These are phyloP conservation scores for Myripristis murdjan DNA, from an alignment of 2,797 vertebrate genomes.

Conservation along the genomic window DNA sequence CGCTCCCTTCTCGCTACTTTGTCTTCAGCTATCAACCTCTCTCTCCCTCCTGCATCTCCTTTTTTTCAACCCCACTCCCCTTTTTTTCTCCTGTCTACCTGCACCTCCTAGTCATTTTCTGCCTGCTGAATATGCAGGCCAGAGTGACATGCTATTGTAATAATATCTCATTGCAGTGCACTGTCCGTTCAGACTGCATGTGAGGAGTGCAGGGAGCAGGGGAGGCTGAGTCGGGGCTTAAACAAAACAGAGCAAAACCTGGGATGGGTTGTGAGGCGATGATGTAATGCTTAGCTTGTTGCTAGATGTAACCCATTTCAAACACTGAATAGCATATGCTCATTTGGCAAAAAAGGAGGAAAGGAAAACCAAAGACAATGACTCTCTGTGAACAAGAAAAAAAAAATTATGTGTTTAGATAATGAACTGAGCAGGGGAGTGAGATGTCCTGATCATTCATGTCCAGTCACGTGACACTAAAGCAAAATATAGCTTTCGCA, in stretches of 20 bases:
- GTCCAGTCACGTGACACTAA: not conserved
- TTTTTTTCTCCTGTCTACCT: not conserved
- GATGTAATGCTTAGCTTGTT: conserved; percentile 1
- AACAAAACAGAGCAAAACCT: conserved; percentile 18
- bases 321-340: not conserved
- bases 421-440: not conserved
- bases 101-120: conserved; percentile 56
- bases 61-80: not conserved
- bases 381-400: not conserved
- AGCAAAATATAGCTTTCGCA: not conserved
- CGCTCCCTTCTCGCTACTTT: conserved; percentile 69
- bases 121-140: conserved; percentile 76
- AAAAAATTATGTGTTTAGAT: not conserved
- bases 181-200: conserved; percentile 48
- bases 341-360: not conserved
- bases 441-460: not conserved
- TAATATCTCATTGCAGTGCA: conserved; percentile 53
- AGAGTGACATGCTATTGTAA: conserved; percentile 64
- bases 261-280: conserved; percentile 5
- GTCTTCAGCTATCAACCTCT: conserved; percentile 70
- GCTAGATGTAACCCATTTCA: not conserved
- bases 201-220: conserved; percentile 40
- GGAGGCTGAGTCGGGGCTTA: not conserved
- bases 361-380: not conserved
- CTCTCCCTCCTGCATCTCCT: not conserved